Evolutionary conservation across 2,113 vertebrate species (phyloP).

Genomic region (Apeltes quadracus): DNA sequence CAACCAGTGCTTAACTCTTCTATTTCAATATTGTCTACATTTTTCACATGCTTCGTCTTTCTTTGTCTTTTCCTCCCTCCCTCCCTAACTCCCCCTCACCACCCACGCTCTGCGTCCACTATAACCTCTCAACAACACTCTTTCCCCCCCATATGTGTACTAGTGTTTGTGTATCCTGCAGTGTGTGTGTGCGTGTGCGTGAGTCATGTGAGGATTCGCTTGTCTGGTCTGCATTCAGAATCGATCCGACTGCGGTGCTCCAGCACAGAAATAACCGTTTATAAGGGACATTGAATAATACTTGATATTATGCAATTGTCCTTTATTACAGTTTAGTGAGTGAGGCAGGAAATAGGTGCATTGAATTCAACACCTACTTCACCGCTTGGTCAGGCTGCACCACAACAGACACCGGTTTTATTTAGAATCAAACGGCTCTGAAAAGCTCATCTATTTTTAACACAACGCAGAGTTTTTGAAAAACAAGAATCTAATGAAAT

Average conservation of each 20-base stretch:
- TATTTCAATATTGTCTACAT: constrained; percentile 1
- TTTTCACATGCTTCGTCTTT: constrained; percentile 11
- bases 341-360: constrained; percentile 32
- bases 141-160: constrained; percentile 18
- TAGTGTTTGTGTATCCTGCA: constrained; percentile 5
- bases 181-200: constrained; percentile 9
- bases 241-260: constrained; percentile 52
- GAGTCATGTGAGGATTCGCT: constrained; percentile 56
- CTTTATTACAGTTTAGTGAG: constrained; percentile 53
- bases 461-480: background rate
- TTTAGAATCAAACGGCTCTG: background rate
- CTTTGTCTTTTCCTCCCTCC: constrained; percentile 26
- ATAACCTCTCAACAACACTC: constrained; percentile 32
- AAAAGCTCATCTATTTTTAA: background rate
- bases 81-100: constrained; percentile 25
- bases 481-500: background rate
- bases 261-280: constrained; percentile 33
- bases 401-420: background rate
- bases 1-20: constrained; percentile 8
- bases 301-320: constrained; percentile 48
- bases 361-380: constrained; percentile 29
- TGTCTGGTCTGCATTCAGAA: constrained; percentile 51
- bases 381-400: background rate
- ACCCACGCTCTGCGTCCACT: constrained; percentile 49
- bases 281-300: constrained; percentile 31